These are phyloP conservation scores for Holotrichia oblita DNA, from an alignment of 1,140 invertebrate species.

Conservation along the genomic window DNA sequence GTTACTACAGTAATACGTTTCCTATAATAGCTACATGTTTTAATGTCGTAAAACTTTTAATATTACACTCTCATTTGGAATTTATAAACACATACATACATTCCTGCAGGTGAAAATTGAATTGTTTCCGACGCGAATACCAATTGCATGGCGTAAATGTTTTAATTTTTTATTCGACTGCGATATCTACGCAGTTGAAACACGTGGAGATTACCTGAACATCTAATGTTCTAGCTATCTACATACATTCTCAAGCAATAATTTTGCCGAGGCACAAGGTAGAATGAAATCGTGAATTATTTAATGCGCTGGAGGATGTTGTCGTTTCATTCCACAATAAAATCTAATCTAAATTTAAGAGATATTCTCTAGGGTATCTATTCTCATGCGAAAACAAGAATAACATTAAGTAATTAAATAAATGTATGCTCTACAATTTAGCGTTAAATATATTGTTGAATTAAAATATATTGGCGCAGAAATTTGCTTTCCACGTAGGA, in stretches of 20 bases:
- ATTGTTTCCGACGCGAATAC: too few species aligned
- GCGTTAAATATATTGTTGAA: not conserved
- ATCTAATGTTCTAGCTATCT: not conserved
- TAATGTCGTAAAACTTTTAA: too few species aligned
- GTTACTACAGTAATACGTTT: too few species aligned
- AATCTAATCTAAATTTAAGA: slow-evolving; percentile 18
- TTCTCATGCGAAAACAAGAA: not conserved
- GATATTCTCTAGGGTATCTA: not conserved
- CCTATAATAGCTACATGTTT: too few species aligned
- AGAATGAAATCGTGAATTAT: not conserved
- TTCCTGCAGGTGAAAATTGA: too few species aligned
- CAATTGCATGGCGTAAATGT: too few species aligned
- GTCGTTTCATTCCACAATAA: not conserved
- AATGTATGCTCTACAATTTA: not conserved
- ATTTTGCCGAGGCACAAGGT: slow-evolving; percentile 4
- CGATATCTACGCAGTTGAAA: too few species aligned
- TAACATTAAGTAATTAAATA: not conserved
- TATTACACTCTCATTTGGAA: too few species aligned
- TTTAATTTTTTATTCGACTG: too few species aligned
- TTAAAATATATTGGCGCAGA: not conserved
- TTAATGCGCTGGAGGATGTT: not conserved
- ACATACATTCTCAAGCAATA: not conserved
- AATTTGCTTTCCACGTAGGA: too few species aligned
- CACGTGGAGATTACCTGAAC: not conserved
- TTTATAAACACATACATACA: too few species aligned